These are phyloP conservation scores for Gouania willdenowi DNA, from an alignment of 2,797 vertebrate species.

Conservation along the genomic window DNA sequence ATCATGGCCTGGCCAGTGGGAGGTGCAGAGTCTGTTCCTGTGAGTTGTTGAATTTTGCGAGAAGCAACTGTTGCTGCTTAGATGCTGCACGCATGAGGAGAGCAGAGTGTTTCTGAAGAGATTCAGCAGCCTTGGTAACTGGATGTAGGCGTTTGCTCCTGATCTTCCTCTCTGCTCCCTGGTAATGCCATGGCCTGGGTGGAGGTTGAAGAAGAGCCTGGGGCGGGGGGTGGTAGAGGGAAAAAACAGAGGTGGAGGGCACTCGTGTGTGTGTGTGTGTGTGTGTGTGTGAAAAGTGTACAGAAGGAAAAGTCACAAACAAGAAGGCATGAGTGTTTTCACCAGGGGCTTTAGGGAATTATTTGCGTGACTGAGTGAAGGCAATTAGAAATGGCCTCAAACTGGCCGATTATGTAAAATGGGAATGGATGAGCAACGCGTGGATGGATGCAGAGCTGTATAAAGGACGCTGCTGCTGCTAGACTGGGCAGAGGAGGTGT, in stretches of 20 bases:
- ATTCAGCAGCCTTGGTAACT: constrained; percentile 61
- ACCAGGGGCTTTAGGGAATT: too few species aligned
- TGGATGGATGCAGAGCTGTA: too few species aligned
- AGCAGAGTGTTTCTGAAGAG: constrained; percentile 9
- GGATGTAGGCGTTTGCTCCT: constrained; percentile 49
- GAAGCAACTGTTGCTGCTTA: background rate
- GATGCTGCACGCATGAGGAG: constrained; percentile 7
- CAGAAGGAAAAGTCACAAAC: too few species aligned
- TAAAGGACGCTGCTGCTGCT: too few species aligned
- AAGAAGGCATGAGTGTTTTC: too few species aligned
- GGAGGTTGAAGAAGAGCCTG: background rate
- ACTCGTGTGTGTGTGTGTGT: too few species aligned
- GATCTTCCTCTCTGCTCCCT: constrained; percentile 45
- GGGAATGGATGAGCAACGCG: too few species aligned
- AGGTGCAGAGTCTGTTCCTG: constrained; percentile 36
- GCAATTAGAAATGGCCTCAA: too few species aligned
- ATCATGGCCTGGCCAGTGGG: constrained; percentile 27
- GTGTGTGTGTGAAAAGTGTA: too few species aligned
- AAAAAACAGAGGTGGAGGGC: constrained; percentile 4
- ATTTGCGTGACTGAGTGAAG: too few species aligned
- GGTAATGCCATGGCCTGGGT: constrained; percentile 24
- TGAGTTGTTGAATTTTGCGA: constrained; percentile 10
- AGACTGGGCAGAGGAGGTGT: too few species aligned
- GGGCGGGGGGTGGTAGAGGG: background rate
- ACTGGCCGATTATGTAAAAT: too few species aligned